phyloP scores from a whole-genome alignment of 2,888 invertebrate genomes.

The Conomelus anceps region DNA sequence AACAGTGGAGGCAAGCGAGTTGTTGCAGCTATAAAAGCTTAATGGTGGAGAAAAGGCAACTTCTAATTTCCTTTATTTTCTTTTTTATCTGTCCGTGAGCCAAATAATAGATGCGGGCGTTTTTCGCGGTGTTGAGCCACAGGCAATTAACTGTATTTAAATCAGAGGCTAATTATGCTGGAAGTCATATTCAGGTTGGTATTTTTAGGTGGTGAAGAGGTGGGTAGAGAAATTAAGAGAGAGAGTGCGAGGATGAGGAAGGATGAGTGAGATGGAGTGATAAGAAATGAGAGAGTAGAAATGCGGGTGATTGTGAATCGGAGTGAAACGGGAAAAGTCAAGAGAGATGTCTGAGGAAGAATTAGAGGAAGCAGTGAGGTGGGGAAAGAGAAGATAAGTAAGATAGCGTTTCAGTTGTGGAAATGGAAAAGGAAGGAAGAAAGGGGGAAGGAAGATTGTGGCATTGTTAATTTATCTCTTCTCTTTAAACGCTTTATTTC shows the following conservation, averaged over 20 bases:
- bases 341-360: background rate
- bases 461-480: background rate
- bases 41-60: background rate
- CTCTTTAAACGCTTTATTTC: background rate
- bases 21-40: background rate
- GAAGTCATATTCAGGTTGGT: background rate
- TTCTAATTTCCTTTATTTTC: background rate
- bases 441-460: constrained; percentile 4
- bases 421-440: constrained; percentile 1
- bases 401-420: background rate
- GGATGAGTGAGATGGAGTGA: background rate
- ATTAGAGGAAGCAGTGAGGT: background rate
- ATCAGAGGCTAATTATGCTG: background rate
- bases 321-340: background rate
- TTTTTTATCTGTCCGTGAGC: background rate
- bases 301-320: background rate
- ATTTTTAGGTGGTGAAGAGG: no score
- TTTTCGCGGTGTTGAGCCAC: background rate
- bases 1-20: background rate
- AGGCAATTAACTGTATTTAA: background rate
- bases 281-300: background rate
- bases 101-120: background rate
- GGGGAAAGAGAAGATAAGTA: background rate
- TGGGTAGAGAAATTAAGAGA: no score
- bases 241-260: background rate